Evolutionary conservation across 2,113 vertebrate species (phyloP).

Genomic region (Gallinago undulata): DNA sequence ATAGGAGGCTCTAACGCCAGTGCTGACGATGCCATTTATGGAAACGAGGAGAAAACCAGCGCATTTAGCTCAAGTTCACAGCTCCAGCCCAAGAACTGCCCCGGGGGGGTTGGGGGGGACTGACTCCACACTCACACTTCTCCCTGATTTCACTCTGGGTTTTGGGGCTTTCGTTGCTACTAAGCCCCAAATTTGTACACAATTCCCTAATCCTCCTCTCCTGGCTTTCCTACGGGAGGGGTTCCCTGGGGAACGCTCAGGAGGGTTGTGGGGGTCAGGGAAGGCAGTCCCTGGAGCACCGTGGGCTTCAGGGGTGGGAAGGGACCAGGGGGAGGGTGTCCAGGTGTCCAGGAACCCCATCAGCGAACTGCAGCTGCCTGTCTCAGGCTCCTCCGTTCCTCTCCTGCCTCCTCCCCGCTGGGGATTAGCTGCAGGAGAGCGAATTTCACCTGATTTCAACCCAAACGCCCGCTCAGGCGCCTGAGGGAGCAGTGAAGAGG

Average conservation of each 20-base stretch:
- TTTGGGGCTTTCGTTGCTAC: neutral
- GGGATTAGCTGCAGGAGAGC: neutral
- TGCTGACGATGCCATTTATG: neutral
- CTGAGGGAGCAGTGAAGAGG: too few relatives aligned
- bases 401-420: neutral
- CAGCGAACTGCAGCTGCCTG: neutral
- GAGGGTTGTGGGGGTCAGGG: neutral
- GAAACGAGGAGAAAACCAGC: neutral
- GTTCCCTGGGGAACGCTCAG: neutral
- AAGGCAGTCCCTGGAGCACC: neutral
- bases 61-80: neutral
- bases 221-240: neutral
- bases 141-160: neutral
- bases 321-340: accelerated
- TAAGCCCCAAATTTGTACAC: neutral
- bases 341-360: neutral
- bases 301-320: neutral
- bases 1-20: neutral
- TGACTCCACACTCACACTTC: neutral
- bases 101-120: neutral
- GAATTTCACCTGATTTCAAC: neutral
- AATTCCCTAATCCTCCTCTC: neutral
- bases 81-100: neutral
- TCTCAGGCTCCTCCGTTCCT: neutral
- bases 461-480: neutral